A percentile compares a stretch with the other conserved stretches of the same genome.
Evolutionary conservation across 2,888 invertebrate genomes (phyloP).

Genomic region (Erebia aethiops): DNA sequence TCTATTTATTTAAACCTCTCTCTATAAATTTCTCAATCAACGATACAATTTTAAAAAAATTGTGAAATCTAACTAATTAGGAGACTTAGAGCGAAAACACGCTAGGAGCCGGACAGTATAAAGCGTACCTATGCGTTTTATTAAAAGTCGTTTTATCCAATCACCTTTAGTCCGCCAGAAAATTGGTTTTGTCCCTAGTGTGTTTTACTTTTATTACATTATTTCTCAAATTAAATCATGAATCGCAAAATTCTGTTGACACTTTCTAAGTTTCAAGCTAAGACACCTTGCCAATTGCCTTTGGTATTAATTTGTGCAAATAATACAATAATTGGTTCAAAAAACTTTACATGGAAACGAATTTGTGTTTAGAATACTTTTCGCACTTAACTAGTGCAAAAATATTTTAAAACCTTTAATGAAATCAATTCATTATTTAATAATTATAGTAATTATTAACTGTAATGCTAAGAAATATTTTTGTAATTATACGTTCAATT

Average conservation of each 20-base stretch:
- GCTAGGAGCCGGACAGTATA: too few species aligned
- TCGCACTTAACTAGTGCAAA: background rate
- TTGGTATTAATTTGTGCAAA: background rate
- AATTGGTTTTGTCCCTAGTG: too few species aligned
- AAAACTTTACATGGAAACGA: background rate
- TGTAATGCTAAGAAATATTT: background rate
- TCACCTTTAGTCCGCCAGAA: too few species aligned
- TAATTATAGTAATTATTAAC: too few species aligned
- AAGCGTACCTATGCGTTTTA: too few species aligned
- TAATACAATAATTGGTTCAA: background rate
- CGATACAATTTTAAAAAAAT: background rate
- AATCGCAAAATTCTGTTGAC: background rate
- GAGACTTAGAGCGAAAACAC: too few species aligned
- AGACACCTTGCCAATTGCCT: background rate
- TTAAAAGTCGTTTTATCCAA: too few species aligned
- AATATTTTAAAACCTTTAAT: background rate
- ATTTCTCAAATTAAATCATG: background rate
- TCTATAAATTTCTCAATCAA: too few species aligned
- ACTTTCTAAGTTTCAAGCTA: background rate
- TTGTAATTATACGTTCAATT: background rate
- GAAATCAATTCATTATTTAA: background rate
- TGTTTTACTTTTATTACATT: too few species aligned
- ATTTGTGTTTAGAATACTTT: background rate
- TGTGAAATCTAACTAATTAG: background rate
- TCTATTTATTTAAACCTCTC: background rate